Evolutionary conservation across 2,113 vertebrate species (phyloP).

Genomic region (Tichodroma muraria): DNA sequence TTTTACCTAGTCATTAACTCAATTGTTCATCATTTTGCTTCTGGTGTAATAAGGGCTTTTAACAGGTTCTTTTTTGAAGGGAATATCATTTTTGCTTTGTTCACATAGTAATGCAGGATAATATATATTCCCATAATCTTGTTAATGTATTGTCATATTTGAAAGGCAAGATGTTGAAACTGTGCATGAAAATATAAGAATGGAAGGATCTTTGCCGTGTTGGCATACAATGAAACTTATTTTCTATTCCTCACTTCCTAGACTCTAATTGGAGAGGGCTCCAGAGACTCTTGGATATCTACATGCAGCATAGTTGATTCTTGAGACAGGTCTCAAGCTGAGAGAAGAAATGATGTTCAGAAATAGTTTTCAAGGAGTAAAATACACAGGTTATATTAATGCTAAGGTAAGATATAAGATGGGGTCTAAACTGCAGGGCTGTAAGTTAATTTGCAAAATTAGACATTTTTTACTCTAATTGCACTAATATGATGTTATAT

Average conservation of each 20-base stretch:
- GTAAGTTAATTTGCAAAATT: background rate
- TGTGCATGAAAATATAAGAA: background rate
- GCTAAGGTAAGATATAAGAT: background rate
- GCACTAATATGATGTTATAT: background rate
- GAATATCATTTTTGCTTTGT: background rate
- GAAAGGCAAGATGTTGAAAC: background rate
- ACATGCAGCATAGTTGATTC: background rate
- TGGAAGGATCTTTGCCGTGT: background rate
- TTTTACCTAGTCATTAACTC: slow-evolving; percentile 24
- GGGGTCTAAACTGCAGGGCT: background rate
- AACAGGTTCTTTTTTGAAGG: background rate
- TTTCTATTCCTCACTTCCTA: background rate
- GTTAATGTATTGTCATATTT: background rate
- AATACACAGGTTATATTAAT: background rate
- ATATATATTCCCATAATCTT: background rate
- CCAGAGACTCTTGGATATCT: background rate
- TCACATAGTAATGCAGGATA: background rate
- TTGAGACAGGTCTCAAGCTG: background rate
- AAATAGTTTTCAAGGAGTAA: background rate
- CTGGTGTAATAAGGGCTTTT: background rate
- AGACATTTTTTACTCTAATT: background rate
- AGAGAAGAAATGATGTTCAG: background rate
- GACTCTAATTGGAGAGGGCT: background rate
- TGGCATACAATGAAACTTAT: background rate
- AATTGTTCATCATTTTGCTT: background rate